These are phyloP conservation scores for Eupristina koningsbergeri DNA, from an alignment of 1,140 invertebrate genomes.

Conservation along the genomic window DNA sequence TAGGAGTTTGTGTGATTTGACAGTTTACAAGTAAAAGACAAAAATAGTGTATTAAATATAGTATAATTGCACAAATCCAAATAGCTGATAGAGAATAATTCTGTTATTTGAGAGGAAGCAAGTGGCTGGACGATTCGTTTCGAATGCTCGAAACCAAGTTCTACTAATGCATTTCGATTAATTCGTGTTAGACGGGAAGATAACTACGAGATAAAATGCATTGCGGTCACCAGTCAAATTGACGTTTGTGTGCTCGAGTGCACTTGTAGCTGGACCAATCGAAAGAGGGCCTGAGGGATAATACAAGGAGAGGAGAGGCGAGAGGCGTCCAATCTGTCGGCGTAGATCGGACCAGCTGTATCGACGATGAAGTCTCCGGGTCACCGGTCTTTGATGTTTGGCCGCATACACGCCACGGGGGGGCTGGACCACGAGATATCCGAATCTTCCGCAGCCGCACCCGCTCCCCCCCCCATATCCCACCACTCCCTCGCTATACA, in stretches of 20 bases:
- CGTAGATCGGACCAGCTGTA: constrained; percentile 70
- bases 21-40: too few species aligned
- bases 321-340: constrained; percentile 69
- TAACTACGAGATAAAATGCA: background rate
- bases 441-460: constrained; percentile 49
- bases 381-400: constrained; percentile 69
- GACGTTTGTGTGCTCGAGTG: constrained; percentile 42
- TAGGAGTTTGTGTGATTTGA: too few species aligned
- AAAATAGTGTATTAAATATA: too few species aligned
- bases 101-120: too few species aligned
- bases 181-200: background rate
- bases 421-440: constrained; percentile 51
- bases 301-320: constrained; percentile 35
- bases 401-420: constrained; percentile 63
- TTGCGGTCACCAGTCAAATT: constrained; percentile 34
- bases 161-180: constrained; percentile 28
- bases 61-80: too few species aligned
- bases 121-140: too few species aligned
- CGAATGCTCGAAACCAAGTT: background rate
- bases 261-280: background rate
- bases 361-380: constrained; percentile 71
- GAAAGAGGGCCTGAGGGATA: constrained; percentile 15
- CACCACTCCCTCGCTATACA: constrained; percentile 49
- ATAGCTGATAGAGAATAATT: too few species aligned
- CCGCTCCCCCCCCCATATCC: constrained; percentile 43